Evolutionary conservation across 2,888 invertebrate genomes (phyloP).

Genomic region (Synanthedon vespiformis): DNA sequence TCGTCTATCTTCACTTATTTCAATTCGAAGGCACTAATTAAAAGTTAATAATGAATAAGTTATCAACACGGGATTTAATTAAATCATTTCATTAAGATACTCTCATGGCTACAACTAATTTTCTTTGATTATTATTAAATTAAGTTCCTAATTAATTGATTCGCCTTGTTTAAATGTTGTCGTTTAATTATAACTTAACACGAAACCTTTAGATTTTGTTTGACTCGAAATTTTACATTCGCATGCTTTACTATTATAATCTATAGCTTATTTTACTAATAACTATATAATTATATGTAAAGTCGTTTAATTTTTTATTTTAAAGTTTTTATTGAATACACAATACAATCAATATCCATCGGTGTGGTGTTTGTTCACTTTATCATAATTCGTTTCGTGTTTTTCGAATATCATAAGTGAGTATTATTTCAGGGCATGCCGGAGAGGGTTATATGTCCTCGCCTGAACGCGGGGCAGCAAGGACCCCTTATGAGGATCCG

Average conservation of each 20-base stretch:
- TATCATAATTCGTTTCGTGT: background rate
- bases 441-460: slow-evolving; percentile 85
- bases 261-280: background rate
- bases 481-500: slow-evolving; percentile 85
- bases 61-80: no score
- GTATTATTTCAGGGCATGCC: slow-evolving; percentile 28
- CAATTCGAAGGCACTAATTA: no score
- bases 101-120: no score
- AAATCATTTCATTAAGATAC: no score
- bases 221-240: slow-evolving; percentile 4
- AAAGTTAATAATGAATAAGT: no score
- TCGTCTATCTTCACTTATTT: no score
- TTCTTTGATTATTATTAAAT: no score
- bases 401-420: background rate
- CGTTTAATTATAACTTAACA: no score
- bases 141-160: no score
- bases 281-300: background rate
- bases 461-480: slow-evolving; percentile 80
- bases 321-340: background rate
- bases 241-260: slow-evolving; percentile 13
- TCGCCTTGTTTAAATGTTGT: no score
- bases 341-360: background rate
- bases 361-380: background rate
- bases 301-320: background rate
- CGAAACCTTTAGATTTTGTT: no score